Base-by-base conservation (phyloP, 2,797 vertebrate species). In the Vireo griseus region DNA sequence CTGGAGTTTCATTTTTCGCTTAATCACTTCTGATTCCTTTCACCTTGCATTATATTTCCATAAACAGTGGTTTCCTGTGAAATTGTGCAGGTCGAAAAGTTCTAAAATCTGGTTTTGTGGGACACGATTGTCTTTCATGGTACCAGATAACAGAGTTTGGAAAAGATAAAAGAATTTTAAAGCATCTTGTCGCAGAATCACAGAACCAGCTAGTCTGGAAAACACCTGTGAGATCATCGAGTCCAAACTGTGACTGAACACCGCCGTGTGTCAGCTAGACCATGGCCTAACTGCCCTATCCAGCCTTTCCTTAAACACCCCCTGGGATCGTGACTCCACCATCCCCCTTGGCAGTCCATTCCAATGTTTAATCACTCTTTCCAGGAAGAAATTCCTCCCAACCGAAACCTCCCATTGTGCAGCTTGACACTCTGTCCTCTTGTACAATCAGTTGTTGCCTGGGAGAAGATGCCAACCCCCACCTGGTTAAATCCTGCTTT, bases 371-470 rank as follows among this genome's bases (percentile, higher is more conserved):
- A 55, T 48, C 35, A 26, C 15, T 10, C 6, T 15, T 54, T 31
- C 22, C 25, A 48, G 48, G 5, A 31, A 40, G 48, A 62, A 77
- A 31, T 42, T 42, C 14, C 12, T 48, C 12, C 13, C 13, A 55
- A 3, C 8, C 12, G 42, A 48, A 63, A 71, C 8, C 3, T 35
- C 18, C 26, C 51, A 29, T 9, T 15, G 8, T 15, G 8, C 5
- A 71, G 42, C 8, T 31, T 26, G 17, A 86, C 21, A 16, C 25
- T 31, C 3, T 25, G 14, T 48, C 35, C 26, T 35, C 26, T 62
- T 1, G 0, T 40, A 17, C 20, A 26, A 17, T 10, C 20, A 31
- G 9, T 11, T 2, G 0, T 6, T 35, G 12, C 14, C 9, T 1
- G 24, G 16, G 9, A 69, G 35, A 26, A 55, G 14, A 55, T 10